Evolutionary conservation across 2,888 invertebrate genomes (phyloP).

Genomic region (Hylaea fasciaria): DNA sequence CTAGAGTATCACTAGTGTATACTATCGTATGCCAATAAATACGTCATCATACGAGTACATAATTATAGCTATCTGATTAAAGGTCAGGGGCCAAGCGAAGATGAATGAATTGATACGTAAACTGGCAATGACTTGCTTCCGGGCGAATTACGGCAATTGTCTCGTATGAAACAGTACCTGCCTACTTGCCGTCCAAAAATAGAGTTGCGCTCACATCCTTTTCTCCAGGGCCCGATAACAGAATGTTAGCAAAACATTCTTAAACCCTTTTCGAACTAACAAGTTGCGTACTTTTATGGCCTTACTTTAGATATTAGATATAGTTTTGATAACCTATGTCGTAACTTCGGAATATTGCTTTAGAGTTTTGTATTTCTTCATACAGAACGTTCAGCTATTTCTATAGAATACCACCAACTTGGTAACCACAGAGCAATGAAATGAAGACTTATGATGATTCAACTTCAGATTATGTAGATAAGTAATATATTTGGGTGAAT

Average conservation of each 20-base stretch:
- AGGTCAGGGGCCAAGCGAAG: slow-evolving; percentile 41
- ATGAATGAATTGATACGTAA: slow-evolving; percentile 29
- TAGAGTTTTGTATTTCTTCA: slow-evolving; percentile 11
- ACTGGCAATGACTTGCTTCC: slow-evolving; percentile 39
- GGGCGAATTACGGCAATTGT: slow-evolving; percentile 45
- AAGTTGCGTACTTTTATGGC: slow-evolving; percentile 19
- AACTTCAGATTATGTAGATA: too few species aligned
- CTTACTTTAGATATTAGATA: slow-evolving; percentile 10
- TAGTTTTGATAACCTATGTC: slow-evolving; percentile 13
- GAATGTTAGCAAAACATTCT: slow-evolving; percentile 29
- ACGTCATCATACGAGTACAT: too few species aligned
- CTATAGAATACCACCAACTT: too few species aligned
- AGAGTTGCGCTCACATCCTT: slow-evolving; percentile 35
- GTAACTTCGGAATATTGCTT: slow-evolving; percentile 27
- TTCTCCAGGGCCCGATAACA: slow-evolving; percentile 27
- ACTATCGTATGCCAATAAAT: too few species aligned
- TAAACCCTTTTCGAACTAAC: slow-evolving; percentile 20
- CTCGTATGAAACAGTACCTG: slow-evolving; percentile 37
- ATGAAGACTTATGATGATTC: too few species aligned
- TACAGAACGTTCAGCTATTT: not conserved
- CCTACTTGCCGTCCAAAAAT: slow-evolving; percentile 38
- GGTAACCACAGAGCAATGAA: too few species aligned
- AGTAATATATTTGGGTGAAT: too few species aligned
- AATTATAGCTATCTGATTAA: slow-evolving; percentile 25
- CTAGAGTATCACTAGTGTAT: too few species aligned